These are phyloP conservation scores for Brachyhypopomus gauderio DNA, from an alignment of 2,113 vertebrate genomes.

Conservation along the genomic window DNA sequence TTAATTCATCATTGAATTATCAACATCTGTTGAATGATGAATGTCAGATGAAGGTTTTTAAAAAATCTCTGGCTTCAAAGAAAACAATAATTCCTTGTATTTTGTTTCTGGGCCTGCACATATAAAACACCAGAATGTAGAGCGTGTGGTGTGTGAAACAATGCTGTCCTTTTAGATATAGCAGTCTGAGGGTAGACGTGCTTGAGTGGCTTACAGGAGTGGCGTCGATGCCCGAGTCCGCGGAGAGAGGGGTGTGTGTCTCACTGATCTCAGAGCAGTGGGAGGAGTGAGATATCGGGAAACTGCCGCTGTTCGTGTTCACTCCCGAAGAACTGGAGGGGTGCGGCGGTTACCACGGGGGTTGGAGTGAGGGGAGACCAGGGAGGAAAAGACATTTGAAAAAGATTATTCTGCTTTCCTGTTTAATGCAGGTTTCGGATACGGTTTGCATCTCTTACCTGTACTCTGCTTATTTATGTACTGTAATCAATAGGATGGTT, in stretches of 20 bases:
- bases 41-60: background rate
- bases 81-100: too few relatives aligned
- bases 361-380: too few relatives aligned
- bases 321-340: slow-evolving; percentile 82
- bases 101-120: too few relatives aligned
- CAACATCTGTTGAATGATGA: background rate
- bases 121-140: too few relatives aligned
- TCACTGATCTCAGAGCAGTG: slow-evolving; percentile 70
- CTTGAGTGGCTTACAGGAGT: slow-evolving; percentile 77
- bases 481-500: too few relatives aligned
- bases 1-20: slow-evolving; percentile 1
- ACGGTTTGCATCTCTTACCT: too few relatives aligned
- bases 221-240: slow-evolving; percentile 78
- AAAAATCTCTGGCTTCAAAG: background rate
- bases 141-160: too few relatives aligned
- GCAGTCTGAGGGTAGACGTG: too few relatives aligned
- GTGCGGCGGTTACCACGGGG: background rate
- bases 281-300: slow-evolving; percentile 73
- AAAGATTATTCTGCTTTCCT: too few relatives aligned
- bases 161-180: too few relatives aligned
- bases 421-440: too few relatives aligned
- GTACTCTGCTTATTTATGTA: background rate
- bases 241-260: slow-evolving; percentile 62
- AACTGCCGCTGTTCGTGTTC: slow-evolving; percentile 75
- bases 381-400: too few relatives aligned